These are phyloP conservation scores for Addax nasomaculatus DNA, from an alignment of 2,113 vertebrate genomes.

Conservation along the genomic window DNA sequence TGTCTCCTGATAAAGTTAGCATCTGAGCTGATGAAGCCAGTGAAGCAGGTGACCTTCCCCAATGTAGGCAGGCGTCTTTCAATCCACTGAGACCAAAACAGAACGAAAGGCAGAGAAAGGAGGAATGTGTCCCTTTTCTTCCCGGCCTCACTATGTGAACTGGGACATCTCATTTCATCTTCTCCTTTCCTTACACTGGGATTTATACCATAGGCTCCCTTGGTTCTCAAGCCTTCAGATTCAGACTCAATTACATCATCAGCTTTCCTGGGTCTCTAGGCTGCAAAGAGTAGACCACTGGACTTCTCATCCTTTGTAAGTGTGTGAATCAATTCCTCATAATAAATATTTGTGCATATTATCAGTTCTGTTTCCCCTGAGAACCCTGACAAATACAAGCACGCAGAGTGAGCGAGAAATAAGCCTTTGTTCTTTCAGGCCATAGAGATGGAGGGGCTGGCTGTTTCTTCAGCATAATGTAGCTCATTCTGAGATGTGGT, in stretches of 20 bases:
- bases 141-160: neutral
- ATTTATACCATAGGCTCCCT: neutral
- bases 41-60: neutral
- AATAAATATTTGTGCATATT: neutral
- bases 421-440: neutral
- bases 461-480: neutral
- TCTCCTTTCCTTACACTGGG: neutral
- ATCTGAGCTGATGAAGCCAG: neutral
- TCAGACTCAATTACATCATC: neutral
- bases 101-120: neutral
- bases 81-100: neutral
- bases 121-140: neutral
- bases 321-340: neutral
- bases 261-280: neutral
- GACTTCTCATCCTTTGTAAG: neutral
- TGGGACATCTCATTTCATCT: neutral
- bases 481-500: neutral
- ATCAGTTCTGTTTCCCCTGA: neutral
- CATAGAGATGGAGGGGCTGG: neutral
- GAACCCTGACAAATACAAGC: neutral
- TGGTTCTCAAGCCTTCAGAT: neutral
- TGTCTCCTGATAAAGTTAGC: neutral
- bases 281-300: neutral
- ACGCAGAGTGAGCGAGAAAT: neutral
- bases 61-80: neutral